Evolutionary conservation across 2,888 invertebrate genomes (phyloP).

Genomic region (Tetheella fluctuosa): DNA sequence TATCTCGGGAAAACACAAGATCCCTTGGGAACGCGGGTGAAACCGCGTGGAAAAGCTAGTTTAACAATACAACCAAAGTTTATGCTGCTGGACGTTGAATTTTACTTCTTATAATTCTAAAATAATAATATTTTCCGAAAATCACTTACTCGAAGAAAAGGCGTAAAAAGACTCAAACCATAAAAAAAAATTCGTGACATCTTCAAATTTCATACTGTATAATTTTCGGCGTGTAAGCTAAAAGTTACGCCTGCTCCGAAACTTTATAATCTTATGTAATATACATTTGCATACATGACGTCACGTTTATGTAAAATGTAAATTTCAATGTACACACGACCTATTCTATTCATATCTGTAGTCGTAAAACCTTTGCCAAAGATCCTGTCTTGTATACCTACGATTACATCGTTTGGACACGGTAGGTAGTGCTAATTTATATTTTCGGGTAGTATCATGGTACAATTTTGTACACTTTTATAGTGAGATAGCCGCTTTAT

Average conservation of each 20-base stretch:
- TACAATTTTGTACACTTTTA: not conserved
- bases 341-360: not conserved
- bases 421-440: not conserved
- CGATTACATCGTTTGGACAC: not conserved
- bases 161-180: not conserved
- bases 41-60: too few relatives aligned
- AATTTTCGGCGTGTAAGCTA: not conserved
- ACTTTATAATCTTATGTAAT: not conserved
- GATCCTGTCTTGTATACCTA: not conserved
- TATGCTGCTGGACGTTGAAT: too few relatives aligned
- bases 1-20: too few relatives aligned
- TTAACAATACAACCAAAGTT: too few relatives aligned
- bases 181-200: not conserved
- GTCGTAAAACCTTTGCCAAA: not conserved
- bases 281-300: not conserved
- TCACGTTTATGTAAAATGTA: conserved; percentile 23
- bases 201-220: not conserved
- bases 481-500: not conserved
- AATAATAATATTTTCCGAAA: not conserved
- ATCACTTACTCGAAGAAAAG: not conserved
- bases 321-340: not conserved
- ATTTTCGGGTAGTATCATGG: not conserved
- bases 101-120: not conserved
- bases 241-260: not conserved
- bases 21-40: too few relatives aligned